Base-by-base conservation (phyloP, 2,797 vertebrate genomes). In the Mallotus villosus region DNA sequence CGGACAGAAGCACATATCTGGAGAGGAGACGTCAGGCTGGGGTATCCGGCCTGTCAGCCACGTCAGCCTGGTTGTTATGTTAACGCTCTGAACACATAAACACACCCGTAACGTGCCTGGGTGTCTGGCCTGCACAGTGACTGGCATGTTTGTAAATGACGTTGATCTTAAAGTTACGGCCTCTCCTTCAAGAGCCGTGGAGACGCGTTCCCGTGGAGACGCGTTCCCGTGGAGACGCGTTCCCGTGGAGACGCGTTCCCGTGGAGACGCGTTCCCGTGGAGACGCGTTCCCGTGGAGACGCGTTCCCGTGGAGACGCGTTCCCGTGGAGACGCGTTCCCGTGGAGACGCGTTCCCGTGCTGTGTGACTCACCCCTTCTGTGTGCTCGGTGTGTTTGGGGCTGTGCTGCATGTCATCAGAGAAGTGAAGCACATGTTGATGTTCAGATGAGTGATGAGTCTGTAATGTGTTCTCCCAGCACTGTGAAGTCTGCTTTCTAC, bases 131-230 rank as follows among this genome's bases (percentile, higher is more conserved):
- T 67, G 71, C 76, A 69, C 80, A 84, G 65, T 78, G 75, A 83
- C 73, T 84, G 83, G 70, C 79, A 68, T 78, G 68, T 85, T 77
- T 73, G 67, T 70, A 78, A 81, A 83, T 79, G 37, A 78, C 81
- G 70, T 68, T 71, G 67, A 74, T 58, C 67, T 79, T 79, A 55
- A 71, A 46, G 82, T 81, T 75, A 77, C 71, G 69, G 25, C 78
- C 76, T 74, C 66, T 78, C 81, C 69, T 22, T 65, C 76, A 17
- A 77, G 41, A 81, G 71, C 32, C 32, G 32, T 8, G 5, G 32
- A 8, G 32, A 34, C 63, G n/a, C n/a, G n/a, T n/a, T n/a, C n/a
- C n/a, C n/a, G n/a, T n/a, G n/a, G 37, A 81, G 71, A 67, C 70
- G 29, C 29, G 29, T 29, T 29, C 29, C 29, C 29, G 29, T 4